These are phyloP conservation scores for Mesoligia furuncula DNA, from an alignment of 2,888 invertebrate genomes.

Conservation along the genomic window DNA sequence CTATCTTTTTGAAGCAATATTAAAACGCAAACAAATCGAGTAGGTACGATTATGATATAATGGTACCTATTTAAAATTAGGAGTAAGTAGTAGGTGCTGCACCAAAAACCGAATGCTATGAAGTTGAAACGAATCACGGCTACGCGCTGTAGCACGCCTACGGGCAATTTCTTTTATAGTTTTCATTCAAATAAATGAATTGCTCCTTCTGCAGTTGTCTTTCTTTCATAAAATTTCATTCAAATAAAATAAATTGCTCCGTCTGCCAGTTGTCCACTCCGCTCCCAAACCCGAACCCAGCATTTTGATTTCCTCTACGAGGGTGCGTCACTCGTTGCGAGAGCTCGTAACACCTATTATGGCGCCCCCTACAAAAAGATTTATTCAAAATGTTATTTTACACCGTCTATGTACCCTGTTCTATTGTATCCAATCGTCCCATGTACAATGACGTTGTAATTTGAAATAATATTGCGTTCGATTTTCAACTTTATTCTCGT, in stretches of 20 bases:
- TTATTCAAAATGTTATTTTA: slow-evolving; percentile 91
- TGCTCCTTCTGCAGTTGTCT: slow-evolving; percentile 59
- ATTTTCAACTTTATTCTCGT: slow-evolving; percentile 72
- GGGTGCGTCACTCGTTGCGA: slow-evolving; percentile 85
- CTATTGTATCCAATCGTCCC: slow-evolving; percentile 82
- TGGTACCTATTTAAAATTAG: not conserved
- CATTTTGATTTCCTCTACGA: slow-evolving; percentile 82
- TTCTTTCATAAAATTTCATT: no score
- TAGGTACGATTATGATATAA: not conserved
- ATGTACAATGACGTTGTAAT: slow-evolving; percentile 84
- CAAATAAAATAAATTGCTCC: not conserved
- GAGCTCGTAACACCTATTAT: slow-evolving; percentile 87
- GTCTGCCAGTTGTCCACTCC: slow-evolving; percentile 66
- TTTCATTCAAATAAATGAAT: not conserved
- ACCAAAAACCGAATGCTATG: not conserved
- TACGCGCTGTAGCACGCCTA: not conserved
- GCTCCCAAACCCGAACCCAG: slow-evolving; percentile 70
- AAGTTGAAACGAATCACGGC: not conserved
- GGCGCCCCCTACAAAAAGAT: slow-evolving; percentile 87
- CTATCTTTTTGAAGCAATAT: not conserved
- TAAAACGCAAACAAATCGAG: not conserved
- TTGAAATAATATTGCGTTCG: slow-evolving; percentile 68
- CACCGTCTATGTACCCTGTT: slow-evolving; percentile 83
- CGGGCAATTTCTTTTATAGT: not conserved
- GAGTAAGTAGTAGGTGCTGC: not conserved